Conservation (phyloP, 37 sponge, comb jelly and placozoan species). For the Halisarca cf. caerulea region DNA sequence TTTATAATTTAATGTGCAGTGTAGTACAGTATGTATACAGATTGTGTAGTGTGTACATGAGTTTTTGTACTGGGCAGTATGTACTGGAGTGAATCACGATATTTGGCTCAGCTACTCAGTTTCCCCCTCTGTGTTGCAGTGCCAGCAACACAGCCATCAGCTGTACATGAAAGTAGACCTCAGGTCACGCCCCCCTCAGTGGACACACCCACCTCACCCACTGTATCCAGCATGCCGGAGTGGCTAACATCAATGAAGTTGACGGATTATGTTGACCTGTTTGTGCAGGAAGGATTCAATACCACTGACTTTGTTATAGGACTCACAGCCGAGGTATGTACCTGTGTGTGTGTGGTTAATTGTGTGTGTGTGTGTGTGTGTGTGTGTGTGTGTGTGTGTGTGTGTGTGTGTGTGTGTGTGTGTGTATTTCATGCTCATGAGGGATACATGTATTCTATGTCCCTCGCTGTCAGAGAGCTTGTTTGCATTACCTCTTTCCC, state of each 20-base stretch:
- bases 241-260: slow-evolving; percentile 79
- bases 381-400: slow-evolving; percentile 5
- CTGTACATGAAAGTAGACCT: too few species aligned
- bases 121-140: too few species aligned
- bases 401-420: neutral
- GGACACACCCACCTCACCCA: slow-evolving; percentile 27
- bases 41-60: too few species aligned
- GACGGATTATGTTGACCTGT: slow-evolving; percentile 53
- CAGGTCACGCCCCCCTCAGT: neutral
- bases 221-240: slow-evolving; percentile 47
- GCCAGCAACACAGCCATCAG: too few species aligned
- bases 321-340: slow-evolving; percentile 55
- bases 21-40: too few species aligned
- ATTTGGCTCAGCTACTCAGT: too few species aligned
- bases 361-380: neutral
- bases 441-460: neutral
- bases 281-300: slow-evolving; percentile 72
- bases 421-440: neutral
- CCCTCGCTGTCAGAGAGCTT: too few species aligned
- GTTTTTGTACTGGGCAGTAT: too few species aligned
- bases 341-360: too few species aligned
- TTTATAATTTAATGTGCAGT: too few species aligned
- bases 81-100: too few species aligned
- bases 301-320: slow-evolving; percentile 69
- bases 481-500: neutral